phyloP scores from a whole-genome alignment of 2,113 vertebrate species.

The Cavia porcellus region DNA sequence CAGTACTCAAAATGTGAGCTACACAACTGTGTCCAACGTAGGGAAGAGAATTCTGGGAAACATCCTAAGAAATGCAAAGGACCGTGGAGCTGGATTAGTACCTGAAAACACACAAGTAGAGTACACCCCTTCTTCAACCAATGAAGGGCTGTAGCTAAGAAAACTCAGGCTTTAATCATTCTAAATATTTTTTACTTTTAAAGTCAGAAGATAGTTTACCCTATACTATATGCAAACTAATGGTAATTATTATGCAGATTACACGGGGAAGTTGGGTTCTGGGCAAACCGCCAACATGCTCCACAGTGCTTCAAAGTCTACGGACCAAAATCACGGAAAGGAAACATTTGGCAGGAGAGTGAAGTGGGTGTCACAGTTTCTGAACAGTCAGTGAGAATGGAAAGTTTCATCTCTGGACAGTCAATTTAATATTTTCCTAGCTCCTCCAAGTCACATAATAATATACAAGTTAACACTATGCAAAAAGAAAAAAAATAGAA shows the following conservation, averaged over 20 bases:
- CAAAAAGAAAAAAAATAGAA: slow-evolving; percentile 35
- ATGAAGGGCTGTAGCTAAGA: not conserved
- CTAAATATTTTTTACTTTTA: slow-evolving; percentile 45
- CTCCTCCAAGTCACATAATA: slow-evolving; percentile 69
- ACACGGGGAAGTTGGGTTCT: slow-evolving; percentile 66
- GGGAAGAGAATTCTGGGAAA: not conserved
- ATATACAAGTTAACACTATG: slow-evolving; percentile 63
- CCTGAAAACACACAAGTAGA: slow-evolving; percentile 8
- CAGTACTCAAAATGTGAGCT: not conserved
- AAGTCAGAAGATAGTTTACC: slow-evolving; percentile 61
- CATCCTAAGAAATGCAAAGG: slow-evolving; percentile 1
- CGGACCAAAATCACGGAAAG: slow-evolving; percentile 65
- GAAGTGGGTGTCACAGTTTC: slow-evolving; percentile 76
- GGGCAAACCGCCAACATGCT: slow-evolving; percentile 70
- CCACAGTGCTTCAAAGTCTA: slow-evolving; percentile 77
- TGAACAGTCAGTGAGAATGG: slow-evolving; percentile 63
- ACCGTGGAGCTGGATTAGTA: not conserved
- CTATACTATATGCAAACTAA: slow-evolving; percentile 70
- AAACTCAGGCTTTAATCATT: slow-evolving; percentile 37
- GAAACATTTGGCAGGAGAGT: slow-evolving; percentile 76
- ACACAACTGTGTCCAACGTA: not conserved
- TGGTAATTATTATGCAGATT: slow-evolving; percentile 77
- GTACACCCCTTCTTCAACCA: not conserved
- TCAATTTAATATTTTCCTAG: slow-evolving; percentile 62
- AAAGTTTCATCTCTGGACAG: slow-evolving; percentile 69